A percentile compares a stretch with the other conserved stretches of the same genome.
These are phyloP conservation scores for Heliconius nattereri DNA, from an alignment of 1,140 invertebrate species.

Conservation along the genomic window DNA sequence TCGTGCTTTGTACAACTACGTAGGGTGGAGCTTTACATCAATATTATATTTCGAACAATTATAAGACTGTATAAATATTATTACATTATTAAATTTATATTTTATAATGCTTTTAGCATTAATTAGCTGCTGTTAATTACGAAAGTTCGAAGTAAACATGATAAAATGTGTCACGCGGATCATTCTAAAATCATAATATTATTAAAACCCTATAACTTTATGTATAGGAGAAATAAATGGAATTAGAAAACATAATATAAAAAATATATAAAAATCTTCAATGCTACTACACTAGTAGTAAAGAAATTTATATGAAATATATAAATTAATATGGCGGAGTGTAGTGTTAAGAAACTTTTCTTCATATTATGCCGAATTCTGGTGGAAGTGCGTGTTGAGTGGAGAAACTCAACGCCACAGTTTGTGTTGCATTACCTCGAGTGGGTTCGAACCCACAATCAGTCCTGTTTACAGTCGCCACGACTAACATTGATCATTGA, in stretches of 20 bases:
- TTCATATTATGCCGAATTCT: too few species aligned
- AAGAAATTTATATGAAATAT: too few species aligned
- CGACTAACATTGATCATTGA: too few species aligned
- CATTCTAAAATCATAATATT: conserved; percentile 4
- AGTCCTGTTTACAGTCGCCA: too few species aligned
- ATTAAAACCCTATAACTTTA: not conserved
- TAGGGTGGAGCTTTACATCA: not conserved
- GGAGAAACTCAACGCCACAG: too few species aligned
- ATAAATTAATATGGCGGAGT: too few species aligned
- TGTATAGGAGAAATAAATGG: not conserved
- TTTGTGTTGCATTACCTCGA: too few species aligned
- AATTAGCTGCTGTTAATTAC: not conserved
- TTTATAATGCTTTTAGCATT: too few species aligned
- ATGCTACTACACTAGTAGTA: not conserved
- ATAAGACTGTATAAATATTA: not conserved
- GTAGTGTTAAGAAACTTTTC: too few species aligned
- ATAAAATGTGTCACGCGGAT: not conserved
- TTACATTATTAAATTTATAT: too few species aligned
- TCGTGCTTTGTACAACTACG: not conserved
- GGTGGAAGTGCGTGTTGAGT: too few species aligned
- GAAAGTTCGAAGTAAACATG: not conserved
- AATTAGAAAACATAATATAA: not conserved
- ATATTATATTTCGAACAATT: not conserved
- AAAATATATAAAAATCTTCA: not conserved
- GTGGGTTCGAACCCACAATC: too few species aligned